phyloP scores from a whole-genome alignment of 2,113 vertebrate species.

The Solenodon paradoxus region DNA sequence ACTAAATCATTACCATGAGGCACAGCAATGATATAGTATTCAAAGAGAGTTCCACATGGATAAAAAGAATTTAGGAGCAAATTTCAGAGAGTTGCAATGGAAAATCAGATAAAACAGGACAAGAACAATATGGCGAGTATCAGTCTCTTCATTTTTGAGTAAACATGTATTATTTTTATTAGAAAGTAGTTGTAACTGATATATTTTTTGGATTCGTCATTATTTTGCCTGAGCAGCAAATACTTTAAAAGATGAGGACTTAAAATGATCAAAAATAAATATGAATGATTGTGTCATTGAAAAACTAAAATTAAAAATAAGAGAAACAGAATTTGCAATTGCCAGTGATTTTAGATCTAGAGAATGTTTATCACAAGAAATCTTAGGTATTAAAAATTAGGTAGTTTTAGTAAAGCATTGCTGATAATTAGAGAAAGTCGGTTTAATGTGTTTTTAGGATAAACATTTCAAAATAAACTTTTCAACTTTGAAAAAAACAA shows the following conservation, averaged over 20 bases:
- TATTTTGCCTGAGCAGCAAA: neutral
- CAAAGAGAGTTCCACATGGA: slow-evolving; percentile 54
- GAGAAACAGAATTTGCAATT: neutral
- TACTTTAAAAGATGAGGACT: neutral
- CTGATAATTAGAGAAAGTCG: neutral
- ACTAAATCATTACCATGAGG: slow-evolving; percentile 71
- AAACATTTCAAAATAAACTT: neutral
- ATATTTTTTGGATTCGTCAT: neutral
- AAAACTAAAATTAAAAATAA: neutral
- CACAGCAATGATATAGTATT: slow-evolving; percentile 68
- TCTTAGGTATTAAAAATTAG: neutral
- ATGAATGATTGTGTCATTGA: neutral
- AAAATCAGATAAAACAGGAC: slow-evolving; percentile 19
- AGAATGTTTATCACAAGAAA: neutral
- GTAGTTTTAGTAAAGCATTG: neutral
- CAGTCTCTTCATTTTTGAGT: neutral
- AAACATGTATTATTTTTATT: neutral
- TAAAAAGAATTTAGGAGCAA: slow-evolving; percentile 44
- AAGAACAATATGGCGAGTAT: neutral
- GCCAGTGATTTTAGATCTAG: neutral
- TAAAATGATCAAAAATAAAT: neutral
- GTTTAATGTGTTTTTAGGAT: neutral
- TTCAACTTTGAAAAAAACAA: neutral
- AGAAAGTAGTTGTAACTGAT: neutral
- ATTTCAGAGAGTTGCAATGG: slow-evolving; percentile 49